Base-by-base conservation (phyloP, 2,113 vertebrate species). In the Microtus ochrogaster region DNA sequence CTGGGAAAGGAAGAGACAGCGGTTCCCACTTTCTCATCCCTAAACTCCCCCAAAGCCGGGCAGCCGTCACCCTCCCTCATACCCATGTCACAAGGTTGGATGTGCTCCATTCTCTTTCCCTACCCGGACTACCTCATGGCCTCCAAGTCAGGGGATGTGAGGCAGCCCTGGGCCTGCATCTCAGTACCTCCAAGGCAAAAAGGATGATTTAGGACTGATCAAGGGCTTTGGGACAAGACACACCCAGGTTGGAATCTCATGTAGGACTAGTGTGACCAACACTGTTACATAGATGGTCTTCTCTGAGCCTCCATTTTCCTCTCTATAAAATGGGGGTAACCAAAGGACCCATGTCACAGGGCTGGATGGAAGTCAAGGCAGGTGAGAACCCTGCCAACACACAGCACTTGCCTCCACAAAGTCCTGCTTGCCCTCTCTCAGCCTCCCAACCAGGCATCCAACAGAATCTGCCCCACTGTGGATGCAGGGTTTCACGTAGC, bases 171-270 rank as follows among this genome's bases (percentile, higher is more conserved):
- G 30, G 14, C 26, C 5, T 28, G 10, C 49, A 2, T 39, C 73
- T 72, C 39, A 21, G 39, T 30, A 17, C 2, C 10, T 39, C 9
- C 3, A 3, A 24, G 70, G 11, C 28, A 16, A 58, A 6, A 2
- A 21, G 73, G n/a, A 7, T 11, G 26, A 65, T 44, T 82, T 11
- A 0, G 0, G 14, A 4, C 39, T 6, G 58, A 12, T 22, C n/a
- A 28, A n/a, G 70, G 55, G 28, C 52, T 82, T 72, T 14, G 33
- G 47, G 13, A 55, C 47, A 39, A 78, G 61, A 44, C 14, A 21
- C 77, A 84, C 13, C 36, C 21, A 44, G 58, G 41, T 82, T 28
- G 22, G 58, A 82, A 44, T 36, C 47, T 19, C 44, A 7, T 0
- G 19, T 8, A 22, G 49, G 49, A 33, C 28, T 1, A 1, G 1